Evolutionary conservation across 2,797 vertebrate genomes (phyloP).

Genomic region (Novumbra hubbsi): DNA sequence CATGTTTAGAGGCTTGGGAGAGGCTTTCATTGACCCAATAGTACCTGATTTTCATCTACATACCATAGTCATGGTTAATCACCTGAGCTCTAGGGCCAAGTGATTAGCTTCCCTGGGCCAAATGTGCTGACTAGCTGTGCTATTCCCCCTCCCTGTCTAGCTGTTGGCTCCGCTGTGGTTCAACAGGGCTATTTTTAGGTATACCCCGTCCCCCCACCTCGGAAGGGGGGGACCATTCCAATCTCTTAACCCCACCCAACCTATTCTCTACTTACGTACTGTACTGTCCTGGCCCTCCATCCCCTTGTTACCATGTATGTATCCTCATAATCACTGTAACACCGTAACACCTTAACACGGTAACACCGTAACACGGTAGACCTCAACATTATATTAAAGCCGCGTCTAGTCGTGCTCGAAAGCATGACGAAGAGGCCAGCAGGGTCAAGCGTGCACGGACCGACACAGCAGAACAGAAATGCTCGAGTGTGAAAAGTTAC

Average conservation of each 20-base stretch:
- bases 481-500: neutral
- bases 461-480: neutral
- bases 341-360: no score
- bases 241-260: slow-evolving; percentile 8
- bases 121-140: slow-evolving; percentile 61
- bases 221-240: slow-evolving; percentile 30
- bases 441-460: neutral
- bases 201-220: slow-evolving; percentile 51
- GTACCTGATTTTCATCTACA: slow-evolving; percentile 31
- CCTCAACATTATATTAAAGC: no score
- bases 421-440: neutral
- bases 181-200: slow-evolving; percentile 68
- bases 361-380: no score
- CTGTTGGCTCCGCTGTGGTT: slow-evolving; percentile 54
- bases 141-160: slow-evolving; percentile 51
- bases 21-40: slow-evolving; percentile 22
- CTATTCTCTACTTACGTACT: slow-evolving; percentile 46
- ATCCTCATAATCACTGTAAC: no score
- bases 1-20: no score
- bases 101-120: slow-evolving; percentile 50
- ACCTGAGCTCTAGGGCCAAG: slow-evolving; percentile 50
- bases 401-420: no score
- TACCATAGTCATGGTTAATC: slow-evolving; percentile 29
- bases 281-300: slow-evolving; percentile 27
- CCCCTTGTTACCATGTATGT: slow-evolving; percentile 1